Evolutionary conservation across 2,888 invertebrate genomes (phyloP).

Genomic region (Rhagophthalmus giganteus): DNA sequence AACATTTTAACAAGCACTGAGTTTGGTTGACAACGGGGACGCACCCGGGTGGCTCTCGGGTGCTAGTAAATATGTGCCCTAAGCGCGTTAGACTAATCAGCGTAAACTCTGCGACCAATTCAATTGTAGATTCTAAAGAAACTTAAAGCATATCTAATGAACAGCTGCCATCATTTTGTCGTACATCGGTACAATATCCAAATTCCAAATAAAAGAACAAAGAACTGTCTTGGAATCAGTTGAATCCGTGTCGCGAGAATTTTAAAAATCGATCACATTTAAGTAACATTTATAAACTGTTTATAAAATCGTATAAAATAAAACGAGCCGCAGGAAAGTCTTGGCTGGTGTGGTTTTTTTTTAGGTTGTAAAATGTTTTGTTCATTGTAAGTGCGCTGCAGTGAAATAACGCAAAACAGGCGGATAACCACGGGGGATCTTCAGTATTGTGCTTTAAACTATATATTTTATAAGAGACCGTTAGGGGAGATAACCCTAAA

Average conservation of each 20-base stretch:
- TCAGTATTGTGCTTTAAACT: conserved; percentile 41
- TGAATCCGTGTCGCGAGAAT: too few species aligned
- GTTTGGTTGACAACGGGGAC: conserved; percentile 30
- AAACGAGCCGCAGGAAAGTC: too few species aligned
- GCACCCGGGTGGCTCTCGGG: conserved; percentile 9
- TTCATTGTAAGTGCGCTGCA: conserved; percentile 29
- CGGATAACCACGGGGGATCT: conserved; percentile 37
- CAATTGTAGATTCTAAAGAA: conserved; percentile 44
- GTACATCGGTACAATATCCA: conserved; percentile 32
- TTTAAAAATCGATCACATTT: too few species aligned
- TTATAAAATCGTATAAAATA: too few species aligned
- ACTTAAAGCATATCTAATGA: conserved; percentile 49
- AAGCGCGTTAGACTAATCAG: conserved; percentile 50
- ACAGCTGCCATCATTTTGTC: conserved; percentile 49
- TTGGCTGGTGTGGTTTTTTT: conserved; percentile 1
- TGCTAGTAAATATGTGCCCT: conserved; percentile 39
- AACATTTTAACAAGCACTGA: conserved; percentile 40
- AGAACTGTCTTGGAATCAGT: conserved; percentile 3
- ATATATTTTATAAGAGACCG: conserved; percentile 42
- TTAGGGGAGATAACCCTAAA: conserved; percentile 46
- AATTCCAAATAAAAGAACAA: conserved; percentile 9
- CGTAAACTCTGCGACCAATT: conserved; percentile 45
- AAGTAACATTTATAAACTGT: too few species aligned
- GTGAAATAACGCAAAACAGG: conserved; percentile 31
- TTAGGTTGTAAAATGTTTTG: conserved; percentile 19